phyloP scores from a whole-genome alignment of 2,113 vertebrate genomes.

The Pipra filicauda region DNA sequence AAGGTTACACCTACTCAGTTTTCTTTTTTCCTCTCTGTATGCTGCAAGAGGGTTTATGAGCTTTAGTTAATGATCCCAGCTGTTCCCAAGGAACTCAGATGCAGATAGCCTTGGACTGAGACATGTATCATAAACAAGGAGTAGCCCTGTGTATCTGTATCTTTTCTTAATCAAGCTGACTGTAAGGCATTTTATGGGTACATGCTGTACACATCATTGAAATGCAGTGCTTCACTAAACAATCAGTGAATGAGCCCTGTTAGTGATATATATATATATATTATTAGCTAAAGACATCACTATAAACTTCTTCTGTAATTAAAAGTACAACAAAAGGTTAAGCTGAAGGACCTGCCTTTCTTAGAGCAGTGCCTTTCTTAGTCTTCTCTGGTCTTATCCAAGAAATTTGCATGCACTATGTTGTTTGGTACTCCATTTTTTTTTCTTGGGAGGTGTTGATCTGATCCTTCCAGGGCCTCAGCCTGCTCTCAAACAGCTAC shows the following conservation, averaged over 20 bases:
- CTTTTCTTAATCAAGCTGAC: not conserved
- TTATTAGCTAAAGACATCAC: not conserved
- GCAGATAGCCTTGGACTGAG: not conserved
- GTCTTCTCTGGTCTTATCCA: not conserved
- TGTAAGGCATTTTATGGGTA: not conserved
- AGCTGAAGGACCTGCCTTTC: not conserved
- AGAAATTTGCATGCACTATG: not conserved
- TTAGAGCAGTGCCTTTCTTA: not conserved
- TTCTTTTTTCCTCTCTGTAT: conserved; percentile 32
- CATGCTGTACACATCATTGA: not conserved
- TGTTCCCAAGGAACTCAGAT: conserved; percentile 3
- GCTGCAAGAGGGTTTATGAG: not conserved
- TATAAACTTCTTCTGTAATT: not conserved
- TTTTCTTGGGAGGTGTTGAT: not conserved
- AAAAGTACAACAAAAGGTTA: not conserved
- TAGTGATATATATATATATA: not conserved
- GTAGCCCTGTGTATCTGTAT: not conserved
- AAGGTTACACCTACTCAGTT: conserved; percentile 39
- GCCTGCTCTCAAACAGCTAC: not conserved
- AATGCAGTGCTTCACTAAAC: not conserved
- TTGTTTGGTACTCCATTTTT: not conserved
- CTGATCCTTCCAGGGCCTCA: not conserved
- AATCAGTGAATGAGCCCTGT: not conserved
- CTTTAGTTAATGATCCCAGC: conserved; percentile 35
- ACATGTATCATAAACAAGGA: not conserved